These are phyloP conservation scores for Austrofundulus limnaeus DNA, from an alignment of 2,113 vertebrate species.

Conservation along the genomic window DNA sequence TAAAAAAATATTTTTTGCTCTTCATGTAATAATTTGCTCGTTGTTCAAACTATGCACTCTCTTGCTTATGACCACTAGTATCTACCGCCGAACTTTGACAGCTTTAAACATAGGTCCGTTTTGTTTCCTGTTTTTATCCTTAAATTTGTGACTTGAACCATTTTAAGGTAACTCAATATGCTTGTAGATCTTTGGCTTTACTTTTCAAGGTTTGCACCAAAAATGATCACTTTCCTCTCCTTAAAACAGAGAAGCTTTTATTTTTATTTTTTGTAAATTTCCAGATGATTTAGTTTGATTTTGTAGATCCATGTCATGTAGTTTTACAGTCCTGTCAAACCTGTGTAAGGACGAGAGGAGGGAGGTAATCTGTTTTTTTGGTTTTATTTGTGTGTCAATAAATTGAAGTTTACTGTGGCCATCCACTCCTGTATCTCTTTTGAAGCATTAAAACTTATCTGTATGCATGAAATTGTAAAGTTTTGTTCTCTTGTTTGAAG, in stretches of 20 bases:
- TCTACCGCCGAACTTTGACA: slow-evolving; percentile 88
- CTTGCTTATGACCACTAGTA: slow-evolving; percentile 86
- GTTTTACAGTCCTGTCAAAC: slow-evolving; percentile 86
- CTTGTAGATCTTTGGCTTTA: slow-evolving; percentile 63
- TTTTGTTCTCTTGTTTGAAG: slow-evolving; percentile 78
- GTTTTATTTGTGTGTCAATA: slow-evolving; percentile 87
- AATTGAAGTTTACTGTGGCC: slow-evolving; percentile 92
- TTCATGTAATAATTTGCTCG: slow-evolving; percentile 65
- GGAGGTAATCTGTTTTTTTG: slow-evolving; percentile 83
- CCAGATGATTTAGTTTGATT: slow-evolving; percentile 57
- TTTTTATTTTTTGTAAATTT: slow-evolving; percentile 67
- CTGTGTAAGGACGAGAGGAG: slow-evolving; percentile 90
- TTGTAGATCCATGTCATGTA: slow-evolving; percentile 76
- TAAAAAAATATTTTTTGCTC: slow-evolving; percentile 67
- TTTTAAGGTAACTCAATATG: slow-evolving; percentile 77
- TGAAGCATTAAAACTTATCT: slow-evolving; percentile 86
- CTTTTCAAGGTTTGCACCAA: slow-evolving; percentile 58
- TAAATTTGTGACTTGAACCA: slow-evolving; percentile 84
- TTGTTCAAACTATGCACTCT: slow-evolving; percentile 80
- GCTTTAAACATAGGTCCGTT: slow-evolving; percentile 71
- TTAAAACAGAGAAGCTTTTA: slow-evolving; percentile 53
- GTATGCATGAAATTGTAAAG: slow-evolving; percentile 85
- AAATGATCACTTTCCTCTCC: slow-evolving; percentile 59
- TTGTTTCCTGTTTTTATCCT: slow-evolving; percentile 63
- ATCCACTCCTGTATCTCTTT: slow-evolving; percentile 85